These are phyloP conservation scores for Ascidia mentula DNA, from an alignment of 23 tunicate genomes.

Conservation along the genomic window DNA sequence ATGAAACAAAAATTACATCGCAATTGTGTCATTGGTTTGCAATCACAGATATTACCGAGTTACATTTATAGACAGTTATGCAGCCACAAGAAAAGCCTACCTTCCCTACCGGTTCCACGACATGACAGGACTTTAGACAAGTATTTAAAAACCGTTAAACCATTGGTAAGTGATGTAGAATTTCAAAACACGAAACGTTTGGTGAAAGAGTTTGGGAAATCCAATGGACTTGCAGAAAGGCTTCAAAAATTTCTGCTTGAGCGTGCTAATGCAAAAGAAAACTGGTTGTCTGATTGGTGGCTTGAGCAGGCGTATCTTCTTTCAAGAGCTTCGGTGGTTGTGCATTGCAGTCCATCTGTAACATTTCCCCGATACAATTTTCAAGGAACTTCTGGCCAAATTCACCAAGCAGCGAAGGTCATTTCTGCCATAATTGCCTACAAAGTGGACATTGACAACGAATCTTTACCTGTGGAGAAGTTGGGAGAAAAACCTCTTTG, in stretches of 20 bases:
- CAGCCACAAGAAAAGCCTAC: conserved; percentile 71
- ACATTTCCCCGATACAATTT: conserved; percentile 78
- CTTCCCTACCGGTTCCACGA: conserved; percentile 74
- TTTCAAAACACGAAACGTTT: conserved; percentile 48
- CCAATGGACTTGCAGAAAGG: conserved; percentile 55
- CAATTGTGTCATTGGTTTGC: neutral
- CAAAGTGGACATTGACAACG: conserved; percentile 70
- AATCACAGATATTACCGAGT: neutral
- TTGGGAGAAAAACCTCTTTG: conserved; percentile 62
- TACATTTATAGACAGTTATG: conserved; percentile 26
- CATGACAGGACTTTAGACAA: conserved; percentile 78
- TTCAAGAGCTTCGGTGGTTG: conserved; percentile 62
- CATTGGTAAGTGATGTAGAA: conserved; percentile 55
- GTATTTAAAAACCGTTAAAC: conserved; percentile 59
- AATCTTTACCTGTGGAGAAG: conserved; percentile 69
- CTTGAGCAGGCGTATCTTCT: conserved; percentile 62
- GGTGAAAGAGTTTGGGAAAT: conserved; percentile 69
- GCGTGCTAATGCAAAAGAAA: conserved; percentile 52
- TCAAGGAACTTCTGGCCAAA: conserved; percentile 57
- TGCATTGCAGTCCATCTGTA: conserved; percentile 82
- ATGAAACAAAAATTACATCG: neutral
- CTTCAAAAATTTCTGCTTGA: conserved; percentile 55
- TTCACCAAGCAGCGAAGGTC: conserved; percentile 83
- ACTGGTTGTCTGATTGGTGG: conserved; percentile 95
- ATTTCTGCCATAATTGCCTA: conserved; percentile 64